Base-by-base conservation (phyloP, 2,797 vertebrate genomes). In the Hybognathus amarus region DNA sequence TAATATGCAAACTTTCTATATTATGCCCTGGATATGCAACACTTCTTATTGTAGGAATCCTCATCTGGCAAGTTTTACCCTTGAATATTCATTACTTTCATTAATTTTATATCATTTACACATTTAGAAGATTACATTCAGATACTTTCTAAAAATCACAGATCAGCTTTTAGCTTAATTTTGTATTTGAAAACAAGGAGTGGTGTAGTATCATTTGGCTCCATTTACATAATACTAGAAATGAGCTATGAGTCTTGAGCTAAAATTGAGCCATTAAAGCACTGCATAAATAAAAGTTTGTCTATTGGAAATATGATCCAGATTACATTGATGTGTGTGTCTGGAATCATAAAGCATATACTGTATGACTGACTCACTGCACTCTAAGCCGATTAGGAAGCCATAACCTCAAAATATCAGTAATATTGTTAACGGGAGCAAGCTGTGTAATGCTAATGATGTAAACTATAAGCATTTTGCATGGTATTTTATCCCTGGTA, bases 301-400 rank as follows among this genome's bases (percentile, higher is more conserved):
- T 54, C 13, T 77, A 27, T 77, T 17, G 47, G n/a, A 52, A 76
- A 68, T 22, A 0, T 45, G 64, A 59, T 69, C 36, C 38, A 77
- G 61, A 68, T 77, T 66, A 45, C 33, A 42, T 13, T 11, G 20
- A 24, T 75, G 42, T 77, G 27, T 69, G 36, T 61, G 24, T 56
- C 20, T 22, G 66, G n/a, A 76, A 77, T 77, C 36, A 68, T 61
- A 69, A 67, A 70, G 20, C 66, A 24, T 8, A 67, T 82, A 36
- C 42, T 78, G 42, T 66, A 45, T 61, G 50, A 63, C 27, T 45
- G 66, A 9, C n/a, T n/a, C n/a, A n/a, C 82, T 75, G 80, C 4
- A 15, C 24, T 38, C 42, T 74, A 67, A 83, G 52, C 82, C 52
- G 74, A 69, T 83, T 83, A 83, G 52, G 61, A 47, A 54, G 50